A percentile compares a stretch with the other conserved stretches of the same genome.
These are phyloP conservation scores for Scophthalmus maximus DNA, from an alignment of 2,113 vertebrate genomes.

Conservation along the genomic window DNA sequence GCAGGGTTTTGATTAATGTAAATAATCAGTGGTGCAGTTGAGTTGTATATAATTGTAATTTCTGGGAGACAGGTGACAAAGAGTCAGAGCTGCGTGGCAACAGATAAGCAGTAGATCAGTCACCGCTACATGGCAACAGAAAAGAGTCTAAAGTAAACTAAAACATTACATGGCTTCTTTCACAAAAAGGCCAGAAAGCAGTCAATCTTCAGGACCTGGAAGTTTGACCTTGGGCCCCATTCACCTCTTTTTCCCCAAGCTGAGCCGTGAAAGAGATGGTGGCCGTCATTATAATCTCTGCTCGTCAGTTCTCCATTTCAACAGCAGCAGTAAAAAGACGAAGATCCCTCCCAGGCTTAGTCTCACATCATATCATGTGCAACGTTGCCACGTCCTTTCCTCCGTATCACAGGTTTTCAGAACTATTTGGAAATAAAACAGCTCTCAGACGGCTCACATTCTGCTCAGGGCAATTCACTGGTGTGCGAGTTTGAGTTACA, in stretches of 20 bases:
- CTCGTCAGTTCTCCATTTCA: conserved; percentile 33
- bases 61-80: not conserved
- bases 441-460: conserved; percentile 37
- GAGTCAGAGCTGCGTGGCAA: conserved; percentile 22
- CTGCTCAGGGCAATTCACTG: conserved; percentile 25
- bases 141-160: not conserved
- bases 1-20: too few species aligned
- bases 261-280: not conserved
- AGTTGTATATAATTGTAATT: not conserved
- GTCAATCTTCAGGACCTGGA: conserved; percentile 24
- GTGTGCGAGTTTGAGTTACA: conserved; percentile 57
- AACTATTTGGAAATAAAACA: conserved; percentile 49
- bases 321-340: conserved; percentile 8
- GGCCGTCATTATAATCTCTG: conserved; percentile 14
- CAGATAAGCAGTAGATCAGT: not conserved
- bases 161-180: conserved; percentile 12
- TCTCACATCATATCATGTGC: conserved; percentile 17
- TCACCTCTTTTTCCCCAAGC: conserved; percentile 6
- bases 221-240: conserved; percentile 9
- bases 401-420: conserved; percentile 16
- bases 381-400: conserved; percentile 19
- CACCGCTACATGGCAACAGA: not conserved
- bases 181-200: conserved; percentile 14
- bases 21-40: not conserved
- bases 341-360: not conserved